A percentile compares a stretch with the other conserved stretches of the same genome.
phyloP scores from a whole-genome alignment of 35 echinoderm and acorn worm genomes.

The Ophiothrix spiculata region DNA sequence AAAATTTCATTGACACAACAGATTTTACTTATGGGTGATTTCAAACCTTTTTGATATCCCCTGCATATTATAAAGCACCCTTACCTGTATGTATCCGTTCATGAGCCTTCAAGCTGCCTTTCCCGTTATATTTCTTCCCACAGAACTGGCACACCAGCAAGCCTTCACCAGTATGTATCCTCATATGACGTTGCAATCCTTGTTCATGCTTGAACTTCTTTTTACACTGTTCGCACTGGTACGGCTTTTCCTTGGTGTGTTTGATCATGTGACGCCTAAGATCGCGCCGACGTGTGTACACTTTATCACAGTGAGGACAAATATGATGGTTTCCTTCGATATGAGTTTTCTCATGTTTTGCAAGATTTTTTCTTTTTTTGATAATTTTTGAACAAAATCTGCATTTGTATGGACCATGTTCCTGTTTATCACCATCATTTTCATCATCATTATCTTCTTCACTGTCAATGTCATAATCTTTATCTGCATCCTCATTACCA shows the following conservation, averaged over 20 bases:
- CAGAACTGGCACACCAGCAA: neutral
- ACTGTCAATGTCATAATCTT: neutral
- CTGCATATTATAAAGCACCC: too few species aligned
- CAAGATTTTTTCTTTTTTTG: neutral
- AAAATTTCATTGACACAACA: too few species aligned
- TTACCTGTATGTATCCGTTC: slow-evolving; percentile 12
- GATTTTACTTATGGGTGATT: too few species aligned
- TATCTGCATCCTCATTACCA: neutral
- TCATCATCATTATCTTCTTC: neutral
- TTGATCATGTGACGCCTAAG: neutral
- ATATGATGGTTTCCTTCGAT: neutral
- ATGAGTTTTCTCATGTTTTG: neutral
- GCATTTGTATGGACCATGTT: neutral
- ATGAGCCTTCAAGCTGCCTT: slow-evolving; percentile 1
- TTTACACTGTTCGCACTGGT: neutral
- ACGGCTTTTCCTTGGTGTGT: neutral
- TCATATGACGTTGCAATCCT: neutral
- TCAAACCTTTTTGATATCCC: too few species aligned
- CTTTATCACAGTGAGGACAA: neutral
- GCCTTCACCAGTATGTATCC: neutral
- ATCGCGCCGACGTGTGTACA: neutral
- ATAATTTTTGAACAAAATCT: neutral
- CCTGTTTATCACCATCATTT: neutral
- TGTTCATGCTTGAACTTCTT: neutral
- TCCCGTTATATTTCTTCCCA: neutral